phyloP scores from a whole-genome alignment of 2,888 invertebrate species.

The Balanococcus diminutus region DNA sequence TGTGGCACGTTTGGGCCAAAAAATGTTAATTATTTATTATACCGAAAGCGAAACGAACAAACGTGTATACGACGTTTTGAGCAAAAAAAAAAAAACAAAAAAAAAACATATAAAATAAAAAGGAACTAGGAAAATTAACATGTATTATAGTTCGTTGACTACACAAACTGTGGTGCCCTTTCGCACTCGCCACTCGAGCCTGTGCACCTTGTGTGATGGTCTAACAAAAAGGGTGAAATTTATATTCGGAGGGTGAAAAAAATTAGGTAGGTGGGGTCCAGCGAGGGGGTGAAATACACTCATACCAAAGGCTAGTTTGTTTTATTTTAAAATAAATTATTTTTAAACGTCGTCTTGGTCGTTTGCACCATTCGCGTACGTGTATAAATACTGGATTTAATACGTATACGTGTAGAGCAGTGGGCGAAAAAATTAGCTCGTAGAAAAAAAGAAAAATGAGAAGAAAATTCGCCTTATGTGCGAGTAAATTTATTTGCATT shows the following conservation, averaged over 20 bases:
- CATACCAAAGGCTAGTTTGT: background rate
- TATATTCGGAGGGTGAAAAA: background rate
- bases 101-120: background rate
- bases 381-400: background rate
- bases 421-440: too few species aligned
- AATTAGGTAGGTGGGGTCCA: too few species aligned
- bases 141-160: constrained; percentile 16
- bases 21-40: background rate
- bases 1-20: background rate
- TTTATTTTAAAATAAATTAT: background rate
- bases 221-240: background rate
- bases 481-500: background rate
- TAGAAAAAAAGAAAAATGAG: background rate
- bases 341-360: constrained; percentile 16
- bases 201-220: background rate
- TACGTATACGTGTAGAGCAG: too few species aligned
- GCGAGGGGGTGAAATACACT: background rate
- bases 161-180: background rate
- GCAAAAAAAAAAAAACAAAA: background rate
- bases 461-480: background rate
- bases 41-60: background rate
- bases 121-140: background rate
- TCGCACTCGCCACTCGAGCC: background rate
- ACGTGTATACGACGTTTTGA: background rate
- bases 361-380: background rate